phyloP scores from a whole-genome alignment of 2,113 vertebrate genomes.

The Glareola pratincola region DNA sequence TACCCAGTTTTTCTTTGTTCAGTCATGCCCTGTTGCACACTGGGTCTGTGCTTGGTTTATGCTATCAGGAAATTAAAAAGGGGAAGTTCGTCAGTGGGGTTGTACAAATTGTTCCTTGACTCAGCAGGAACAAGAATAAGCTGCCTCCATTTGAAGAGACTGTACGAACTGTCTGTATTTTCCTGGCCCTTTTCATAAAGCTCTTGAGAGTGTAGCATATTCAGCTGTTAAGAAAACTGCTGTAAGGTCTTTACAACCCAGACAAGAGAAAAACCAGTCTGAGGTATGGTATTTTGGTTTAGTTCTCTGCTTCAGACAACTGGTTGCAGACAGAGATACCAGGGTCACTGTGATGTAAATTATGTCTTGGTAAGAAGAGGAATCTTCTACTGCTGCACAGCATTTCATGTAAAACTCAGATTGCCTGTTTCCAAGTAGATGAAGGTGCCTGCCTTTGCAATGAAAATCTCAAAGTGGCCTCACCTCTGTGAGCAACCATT shows the following conservation, averaged over 20 bases:
- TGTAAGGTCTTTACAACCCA: background rate
- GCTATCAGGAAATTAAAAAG: background rate
- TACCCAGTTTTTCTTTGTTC: background rate
- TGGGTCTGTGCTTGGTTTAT: background rate
- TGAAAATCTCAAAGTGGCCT: background rate
- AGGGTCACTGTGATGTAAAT: background rate
- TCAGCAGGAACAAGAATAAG: background rate
- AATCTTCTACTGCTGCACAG: background rate
- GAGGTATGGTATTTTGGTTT: background rate
- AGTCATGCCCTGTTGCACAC: background rate
- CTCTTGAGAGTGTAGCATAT: background rate
- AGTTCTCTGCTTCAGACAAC: background rate
- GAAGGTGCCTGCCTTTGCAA: background rate
- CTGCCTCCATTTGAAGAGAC: background rate
- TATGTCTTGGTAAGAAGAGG: background rate
- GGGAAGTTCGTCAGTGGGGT: background rate
- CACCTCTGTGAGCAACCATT: background rate
- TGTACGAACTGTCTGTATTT: background rate
- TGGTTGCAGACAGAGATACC: conserved; percentile 6
- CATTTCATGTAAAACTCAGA: background rate
- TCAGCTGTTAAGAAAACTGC: conserved; percentile 1
- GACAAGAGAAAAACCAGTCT: background rate
- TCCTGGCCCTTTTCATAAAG: background rate
- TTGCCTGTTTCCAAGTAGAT: background rate
- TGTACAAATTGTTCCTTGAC: background rate